A percentile compares a stretch with the other conserved stretches of the same genome.
Evolutionary conservation across 2,113 vertebrate genomes (phyloP).

Genomic region (Gallinago media): DNA sequence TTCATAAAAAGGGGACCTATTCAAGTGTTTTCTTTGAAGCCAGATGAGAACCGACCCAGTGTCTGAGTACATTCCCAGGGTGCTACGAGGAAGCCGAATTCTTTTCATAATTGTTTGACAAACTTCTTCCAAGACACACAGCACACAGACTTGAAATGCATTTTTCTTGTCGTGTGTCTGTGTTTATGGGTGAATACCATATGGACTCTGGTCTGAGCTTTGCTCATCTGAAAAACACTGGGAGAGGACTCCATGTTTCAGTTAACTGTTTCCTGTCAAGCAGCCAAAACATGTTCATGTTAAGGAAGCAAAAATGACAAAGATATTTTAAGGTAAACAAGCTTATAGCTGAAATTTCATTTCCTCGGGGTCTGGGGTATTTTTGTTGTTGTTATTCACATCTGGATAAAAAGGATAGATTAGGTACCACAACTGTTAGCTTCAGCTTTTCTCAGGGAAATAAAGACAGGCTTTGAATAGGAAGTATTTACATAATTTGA

Average conservation of each 20-base stretch:
- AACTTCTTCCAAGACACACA: slow-evolving; percentile 24
- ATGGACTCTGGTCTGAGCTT: slow-evolving; percentile 37
- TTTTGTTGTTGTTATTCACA: slow-evolving; percentile 12
- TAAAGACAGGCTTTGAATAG: neutral
- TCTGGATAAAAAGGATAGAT: slow-evolving; percentile 6
- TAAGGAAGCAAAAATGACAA: slow-evolving; percentile 27
- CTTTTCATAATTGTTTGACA: slow-evolving; percentile 44
- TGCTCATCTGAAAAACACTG: neutral
- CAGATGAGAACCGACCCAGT: neutral
- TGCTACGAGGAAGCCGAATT: neutral
- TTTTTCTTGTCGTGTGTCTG: slow-evolving; percentile 32
- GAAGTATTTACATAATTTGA: slow-evolving; percentile 40
- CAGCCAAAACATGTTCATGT: neutral
- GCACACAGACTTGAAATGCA: slow-evolving; percentile 13
- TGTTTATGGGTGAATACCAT: slow-evolving; percentile 25
- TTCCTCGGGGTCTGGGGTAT: neutral
- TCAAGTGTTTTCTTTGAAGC: slow-evolving; percentile 39
- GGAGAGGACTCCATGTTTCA: neutral
- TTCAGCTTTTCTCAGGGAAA: slow-evolving; percentile 47
- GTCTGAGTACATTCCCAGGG: slow-evolving; percentile 14
- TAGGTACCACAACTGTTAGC: neutral
- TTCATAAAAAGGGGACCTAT: neutral
- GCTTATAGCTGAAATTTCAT: neutral
- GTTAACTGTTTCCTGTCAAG: slow-evolving; percentile 49
- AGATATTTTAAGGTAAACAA: slow-evolving; percentile 9